Conservation (phyloP, 2,797 vertebrate species). For the Xyrichtys novacula region DNA sequence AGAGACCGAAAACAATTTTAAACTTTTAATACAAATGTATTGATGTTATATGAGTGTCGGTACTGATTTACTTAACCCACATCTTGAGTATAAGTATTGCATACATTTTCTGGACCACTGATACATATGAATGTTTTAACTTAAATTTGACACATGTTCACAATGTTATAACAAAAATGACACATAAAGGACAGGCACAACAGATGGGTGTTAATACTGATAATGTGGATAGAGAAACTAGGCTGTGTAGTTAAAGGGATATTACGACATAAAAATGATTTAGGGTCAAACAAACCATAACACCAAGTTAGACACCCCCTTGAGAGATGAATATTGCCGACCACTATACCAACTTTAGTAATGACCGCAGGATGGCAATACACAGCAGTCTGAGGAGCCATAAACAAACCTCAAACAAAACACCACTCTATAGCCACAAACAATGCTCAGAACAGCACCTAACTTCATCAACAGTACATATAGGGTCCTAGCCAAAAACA, state of each 20-base stretch:
- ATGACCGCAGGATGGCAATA: no score
- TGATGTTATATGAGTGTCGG: not conserved
- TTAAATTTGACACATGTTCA: not conserved
- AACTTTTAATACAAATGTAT: not conserved
- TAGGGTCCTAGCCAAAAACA: no score
- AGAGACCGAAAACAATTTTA: not conserved
- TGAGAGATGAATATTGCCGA: no score
- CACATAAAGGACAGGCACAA: not conserved
- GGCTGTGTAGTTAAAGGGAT: not conserved
- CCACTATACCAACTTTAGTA: no score
- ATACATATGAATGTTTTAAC: not conserved
- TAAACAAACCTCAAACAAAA: no score
- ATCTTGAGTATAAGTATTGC: not conserved
- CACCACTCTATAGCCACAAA: no score
- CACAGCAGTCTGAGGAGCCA: no score
- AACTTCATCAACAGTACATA: no score
- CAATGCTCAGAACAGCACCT: no score
- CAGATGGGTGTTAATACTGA: constrained; percentile 6
- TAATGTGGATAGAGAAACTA: not conserved
- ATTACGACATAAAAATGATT: no score
- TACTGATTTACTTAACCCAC: constrained; percentile 1
- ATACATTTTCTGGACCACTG: not conserved
- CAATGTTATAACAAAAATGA: not conserved
- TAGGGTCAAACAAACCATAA: no score
- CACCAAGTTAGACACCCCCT: no score